A percentile compares a stretch with the other conserved stretches of the same genome.
Evolutionary conservation across 1,140 invertebrate species (phyloP).

Genomic region (Panulirus ornatus): DNA sequence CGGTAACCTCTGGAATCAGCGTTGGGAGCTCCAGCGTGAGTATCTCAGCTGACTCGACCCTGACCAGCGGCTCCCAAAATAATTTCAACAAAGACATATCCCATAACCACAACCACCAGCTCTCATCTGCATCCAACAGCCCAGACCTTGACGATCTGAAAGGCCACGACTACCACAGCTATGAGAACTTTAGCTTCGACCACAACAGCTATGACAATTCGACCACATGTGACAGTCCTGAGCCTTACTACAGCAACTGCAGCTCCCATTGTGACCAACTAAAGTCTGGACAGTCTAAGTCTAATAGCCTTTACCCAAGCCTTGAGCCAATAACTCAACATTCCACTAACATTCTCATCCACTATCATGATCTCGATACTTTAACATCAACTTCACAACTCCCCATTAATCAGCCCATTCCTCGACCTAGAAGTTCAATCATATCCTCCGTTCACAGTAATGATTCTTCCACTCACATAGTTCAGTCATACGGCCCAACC

Average conservation of each 20-base stretch:
- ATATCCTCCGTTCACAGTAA: conserved; percentile 71
- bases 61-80: conserved; percentile 49
- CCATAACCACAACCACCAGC: conserved; percentile 45
- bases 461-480: conserved; percentile 73
- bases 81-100: conserved; percentile 20
- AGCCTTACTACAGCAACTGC: conserved; percentile 48
- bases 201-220: conserved; percentile 21
- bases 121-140: conserved; percentile 58
- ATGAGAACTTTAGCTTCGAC: conserved; percentile 62
- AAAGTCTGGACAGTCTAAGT: neutral
- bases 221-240: conserved; percentile 34
- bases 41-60: conserved; percentile 64
- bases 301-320: conserved; percentile 40
- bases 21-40: conserved; percentile 74
- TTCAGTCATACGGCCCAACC: conserved; percentile 70
- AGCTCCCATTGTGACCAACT: conserved; percentile 1
- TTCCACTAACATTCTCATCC: conserved; percentile 74
- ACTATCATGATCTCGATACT: conserved; percentile 58
- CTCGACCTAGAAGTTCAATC: conserved; percentile 70
- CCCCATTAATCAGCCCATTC: conserved; percentile 43
- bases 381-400: conserved; percentile 21
- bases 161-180: conserved; percentile 47
- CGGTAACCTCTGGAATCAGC: conserved; percentile 74
- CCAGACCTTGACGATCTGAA: conserved; percentile 47
- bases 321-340: conserved; percentile 65